Percentiles rank a stretch among this genome's conserved stretches.
phyloP scores from a whole-genome alignment of 1,140 invertebrate genomes.

The Sitobion miscanthi region DNA sequence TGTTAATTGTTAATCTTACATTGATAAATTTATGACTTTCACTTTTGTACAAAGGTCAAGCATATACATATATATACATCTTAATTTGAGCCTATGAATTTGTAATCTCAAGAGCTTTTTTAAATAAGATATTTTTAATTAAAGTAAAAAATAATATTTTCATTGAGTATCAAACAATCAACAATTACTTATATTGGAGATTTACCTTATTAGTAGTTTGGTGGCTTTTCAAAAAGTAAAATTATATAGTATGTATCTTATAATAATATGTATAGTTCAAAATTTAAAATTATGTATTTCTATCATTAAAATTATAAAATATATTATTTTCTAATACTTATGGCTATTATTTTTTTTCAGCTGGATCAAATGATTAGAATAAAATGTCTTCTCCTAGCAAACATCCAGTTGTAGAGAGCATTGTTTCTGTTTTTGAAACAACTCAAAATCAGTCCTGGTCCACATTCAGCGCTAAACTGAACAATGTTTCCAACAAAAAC shows the following conservation, averaged over 20 bases:
- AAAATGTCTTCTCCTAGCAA: constrained; percentile 24
- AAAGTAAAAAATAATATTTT: background rate
- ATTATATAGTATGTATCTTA: background rate
- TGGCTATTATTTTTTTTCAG: constrained; percentile 45
- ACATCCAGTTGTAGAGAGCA: constrained; percentile 36
- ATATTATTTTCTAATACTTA: background rate
- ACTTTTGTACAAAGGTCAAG: no score
- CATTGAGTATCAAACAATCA: background rate
- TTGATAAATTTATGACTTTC: background rate
- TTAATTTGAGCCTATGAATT: no score
- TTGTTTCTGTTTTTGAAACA: constrained; percentile 46
- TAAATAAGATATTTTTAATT: background rate
- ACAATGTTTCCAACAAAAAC: background rate
- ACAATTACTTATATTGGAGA: background rate
- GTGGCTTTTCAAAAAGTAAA: background rate
- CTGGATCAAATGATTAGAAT: constrained; percentile 39
- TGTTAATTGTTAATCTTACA: background rate
- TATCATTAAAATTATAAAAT: background rate
- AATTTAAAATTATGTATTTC: background rate
- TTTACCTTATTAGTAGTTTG: background rate
- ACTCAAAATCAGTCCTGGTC: constrained; percentile 54
- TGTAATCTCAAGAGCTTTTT: background rate
- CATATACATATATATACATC: no score
- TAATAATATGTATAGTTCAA: background rate
- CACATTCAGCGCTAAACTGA: constrained; percentile 15